A percentile compares a stretch with the other conserved stretches of the same genome.
Evolutionary conservation across 2,797 vertebrate genomes (phyloP).

Genomic region (Ibycter americanus): DNA sequence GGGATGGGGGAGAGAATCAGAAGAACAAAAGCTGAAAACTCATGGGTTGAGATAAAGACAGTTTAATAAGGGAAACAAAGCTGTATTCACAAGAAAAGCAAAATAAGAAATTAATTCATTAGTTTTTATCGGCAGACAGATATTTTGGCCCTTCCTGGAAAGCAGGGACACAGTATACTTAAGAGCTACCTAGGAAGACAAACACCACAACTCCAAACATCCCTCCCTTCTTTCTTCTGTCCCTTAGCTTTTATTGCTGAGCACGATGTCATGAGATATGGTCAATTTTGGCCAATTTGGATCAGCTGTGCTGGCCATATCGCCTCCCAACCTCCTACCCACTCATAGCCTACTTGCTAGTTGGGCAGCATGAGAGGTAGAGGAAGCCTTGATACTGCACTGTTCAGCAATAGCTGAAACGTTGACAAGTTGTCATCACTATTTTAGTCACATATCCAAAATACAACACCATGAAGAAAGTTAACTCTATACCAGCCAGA

Average conservation of each 20-base stretch:
- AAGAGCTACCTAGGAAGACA: not conserved
- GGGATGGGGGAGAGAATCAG: not conserved
- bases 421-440: not conserved
- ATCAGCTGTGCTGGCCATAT: not conserved
- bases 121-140: not conserved
- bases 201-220: rapidly evolving
- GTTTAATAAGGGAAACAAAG: not conserved
- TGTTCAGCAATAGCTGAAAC: not conserved
- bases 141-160: not conserved
- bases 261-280: rapidly evolving
- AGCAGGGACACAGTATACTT: not conserved
- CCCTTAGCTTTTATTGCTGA: not conserved
- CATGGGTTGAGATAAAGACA: not conserved
- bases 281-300: not conserved
- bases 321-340: not conserved
- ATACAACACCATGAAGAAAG: not conserved
- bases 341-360: not conserved
- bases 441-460: not conserved
- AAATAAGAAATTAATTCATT: not conserved
- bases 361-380: not conserved
- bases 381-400: not conserved
- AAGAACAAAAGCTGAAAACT: not conserved
- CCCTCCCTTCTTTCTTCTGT: not conserved
- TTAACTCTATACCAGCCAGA: not conserved
- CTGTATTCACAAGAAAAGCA: not conserved